Evolutionary conservation across 2,888 invertebrate genomes (phyloP).

Genomic region (Trachelus stipa): DNA sequence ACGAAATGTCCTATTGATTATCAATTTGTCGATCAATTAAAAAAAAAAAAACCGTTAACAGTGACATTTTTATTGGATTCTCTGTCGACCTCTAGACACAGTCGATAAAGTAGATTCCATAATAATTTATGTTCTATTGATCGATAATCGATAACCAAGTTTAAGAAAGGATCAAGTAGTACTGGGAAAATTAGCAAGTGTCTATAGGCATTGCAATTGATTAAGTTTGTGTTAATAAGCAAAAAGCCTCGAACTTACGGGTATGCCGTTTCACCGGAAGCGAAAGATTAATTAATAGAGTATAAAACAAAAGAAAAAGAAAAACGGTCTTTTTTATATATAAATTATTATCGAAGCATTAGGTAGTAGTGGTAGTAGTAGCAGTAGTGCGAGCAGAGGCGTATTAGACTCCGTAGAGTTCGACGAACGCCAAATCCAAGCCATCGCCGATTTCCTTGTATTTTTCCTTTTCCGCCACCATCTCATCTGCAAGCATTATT

Average conservation of each 20-base stretch:
- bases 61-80: not conserved
- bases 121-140: not conserved
- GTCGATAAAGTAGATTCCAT: not conserved
- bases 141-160: not conserved
- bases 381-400: slow-evolving; percentile 25
- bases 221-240: not conserved
- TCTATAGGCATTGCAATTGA: not conserved
- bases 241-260: not conserved
- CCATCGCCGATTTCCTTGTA: slow-evolving; percentile 94
- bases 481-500: slow-evolving; percentile 77
- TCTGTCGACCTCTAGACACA: not conserved
- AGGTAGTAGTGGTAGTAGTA: slow-evolving; percentile 25
- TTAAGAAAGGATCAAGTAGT: not conserved
- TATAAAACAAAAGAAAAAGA: not conserved
- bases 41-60: not conserved
- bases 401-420: slow-evolving; percentile 70
- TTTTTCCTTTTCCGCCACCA: slow-evolving; percentile 89
- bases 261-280: not conserved
- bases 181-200: not conserved
- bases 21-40: not conserved
- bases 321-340: not conserved
- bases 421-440: slow-evolving; percentile 93
- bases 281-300: not conserved
- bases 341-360: slow-evolving; percentile 52
- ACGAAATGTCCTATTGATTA: not conserved